Base-by-base conservation (phyloP, 2,888 invertebrate genomes). In the Eretmocerus hayati region DNA sequence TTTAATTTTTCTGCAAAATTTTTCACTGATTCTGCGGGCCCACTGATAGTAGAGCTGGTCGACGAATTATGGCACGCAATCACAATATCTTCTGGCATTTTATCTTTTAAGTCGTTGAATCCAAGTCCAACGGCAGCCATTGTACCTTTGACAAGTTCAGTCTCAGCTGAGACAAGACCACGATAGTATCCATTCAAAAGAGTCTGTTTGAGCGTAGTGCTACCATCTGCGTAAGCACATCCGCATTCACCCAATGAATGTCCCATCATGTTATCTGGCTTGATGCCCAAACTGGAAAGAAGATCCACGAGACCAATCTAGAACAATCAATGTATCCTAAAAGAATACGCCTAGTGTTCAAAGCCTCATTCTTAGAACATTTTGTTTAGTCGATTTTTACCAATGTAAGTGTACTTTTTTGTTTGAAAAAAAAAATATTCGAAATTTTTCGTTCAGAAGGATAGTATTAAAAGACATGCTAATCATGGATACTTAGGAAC, bases 201-300 rank as follows among this genome's bases (percentile, higher is more conserved):
- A 64, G 64, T 67, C 50, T 70, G 63, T 31, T 70, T 69, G 3
- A 65, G 63, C 0, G 90, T 89, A 58, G 95, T 80, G 57, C 89
- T 87, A 0, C 90, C 92, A 69, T 96, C 96, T 2, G 91, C 93
- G 73, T 96, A 96, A 0, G 90, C 93, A 69, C 96, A 95, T 1
- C 90, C 93, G 8, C 96, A 75, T 70, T 96, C 96, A 20, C 96
- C 96, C 0, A 92, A 89, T 5, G 94, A 94, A 72, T 95, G 94
- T 2, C 96, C 92, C 50, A 87, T 79, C 50, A 87, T 79, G n/a
- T 83, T 81, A 69, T 87, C 85, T 1, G 86, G 82, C 37, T 72
- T 70, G 13, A 87, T 75, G 15, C 81, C 83, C n/a, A 78, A 58
- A 5, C 73, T 67, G 39, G 61, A 67, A 18, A 88, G 67, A 16